Conservation (phyloP, 1,140 invertebrate genomes). For the Euschistus heros region DNA sequence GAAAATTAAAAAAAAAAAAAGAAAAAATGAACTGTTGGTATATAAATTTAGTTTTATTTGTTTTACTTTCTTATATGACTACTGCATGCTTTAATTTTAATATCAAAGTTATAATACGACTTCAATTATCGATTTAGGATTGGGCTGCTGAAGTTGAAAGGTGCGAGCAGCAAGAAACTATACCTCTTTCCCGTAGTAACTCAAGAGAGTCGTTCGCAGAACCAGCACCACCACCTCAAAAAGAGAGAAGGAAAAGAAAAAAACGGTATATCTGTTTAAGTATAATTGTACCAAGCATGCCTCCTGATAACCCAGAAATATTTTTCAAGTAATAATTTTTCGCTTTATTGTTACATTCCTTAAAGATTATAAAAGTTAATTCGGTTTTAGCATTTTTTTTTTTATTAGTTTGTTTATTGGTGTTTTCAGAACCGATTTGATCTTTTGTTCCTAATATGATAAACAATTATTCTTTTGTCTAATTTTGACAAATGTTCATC, state of each 20-base stretch:
- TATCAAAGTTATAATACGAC: background rate
- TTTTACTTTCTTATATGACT: background rate
- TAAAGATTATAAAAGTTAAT: no score
- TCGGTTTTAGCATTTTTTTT: no score
- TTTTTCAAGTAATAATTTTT: slow-evolving; percentile 4
- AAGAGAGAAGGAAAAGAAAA: slow-evolving; percentile 17
- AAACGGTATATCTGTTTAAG: slow-evolving; percentile 14
- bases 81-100: background rate
- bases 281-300: slow-evolving; percentile 9
- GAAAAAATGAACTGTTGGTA: slow-evolving; percentile 15
- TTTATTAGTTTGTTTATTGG: no score
- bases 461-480: no score
- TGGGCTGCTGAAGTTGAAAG: slow-evolving; percentile 25
- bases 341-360: background rate
- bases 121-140: slow-evolving; percentile 13
- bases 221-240: slow-evolving; percentile 5
- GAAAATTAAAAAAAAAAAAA: background rate
- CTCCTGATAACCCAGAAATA: slow-evolving; percentile 5
- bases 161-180: slow-evolving; percentile 5
- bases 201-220: slow-evolving; percentile 14
- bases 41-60: background rate
- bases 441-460: no score
- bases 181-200: background rate
- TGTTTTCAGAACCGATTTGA: no score
- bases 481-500: no score